phyloP scores from a whole-genome alignment of 1,140 invertebrate genomes.

The Drosophila kohkoa region DNA sequence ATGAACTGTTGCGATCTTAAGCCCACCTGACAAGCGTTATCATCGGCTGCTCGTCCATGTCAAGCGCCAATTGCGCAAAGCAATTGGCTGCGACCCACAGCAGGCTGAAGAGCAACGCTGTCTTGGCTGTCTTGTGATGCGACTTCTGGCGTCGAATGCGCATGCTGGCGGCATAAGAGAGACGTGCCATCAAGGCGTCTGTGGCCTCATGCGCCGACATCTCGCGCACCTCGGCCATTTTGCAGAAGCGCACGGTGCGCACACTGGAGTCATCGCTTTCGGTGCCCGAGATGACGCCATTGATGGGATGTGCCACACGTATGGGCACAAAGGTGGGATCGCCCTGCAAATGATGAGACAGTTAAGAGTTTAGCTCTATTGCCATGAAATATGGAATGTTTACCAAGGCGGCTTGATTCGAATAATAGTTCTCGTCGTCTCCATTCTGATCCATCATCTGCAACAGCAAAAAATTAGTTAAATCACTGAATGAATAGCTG shows the following conservation, averaged over 20 bases:
- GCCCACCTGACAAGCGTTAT: conserved; percentile 90
- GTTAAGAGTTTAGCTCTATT: background rate
- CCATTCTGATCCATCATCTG: conserved; percentile 88
- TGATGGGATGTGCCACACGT: conserved; percentile 87
- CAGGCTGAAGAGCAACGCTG: conserved; percentile 91
- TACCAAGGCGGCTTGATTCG: conserved; percentile 71
- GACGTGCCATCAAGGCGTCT: conserved; percentile 92
- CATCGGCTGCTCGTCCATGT: conserved; percentile 90
- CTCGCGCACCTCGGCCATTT: conserved; percentile 93
- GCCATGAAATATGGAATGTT: background rate
- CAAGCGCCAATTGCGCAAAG: conserved; percentile 91
- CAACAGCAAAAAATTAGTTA: background rate
- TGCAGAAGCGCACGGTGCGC: conserved; percentile 92
- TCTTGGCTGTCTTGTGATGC: conserved; percentile 88
- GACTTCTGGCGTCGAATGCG: conserved; percentile 86
- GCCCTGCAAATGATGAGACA: conserved; percentile 86
- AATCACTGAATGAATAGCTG: no score
- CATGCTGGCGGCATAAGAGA: conserved; percentile 93
- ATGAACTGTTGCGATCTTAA: background rate
- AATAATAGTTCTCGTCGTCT: conserved; percentile 89
- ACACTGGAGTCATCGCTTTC: conserved; percentile 94
- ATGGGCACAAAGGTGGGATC: conserved; percentile 94
- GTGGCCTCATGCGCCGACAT: conserved; percentile 93
- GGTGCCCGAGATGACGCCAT: conserved; percentile 88
- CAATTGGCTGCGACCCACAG: conserved; percentile 87